Percentiles rank a stretch among this genome's conserved stretches.
Evolutionary conservation across 2,113 vertebrate genomes (phyloP).

Genomic region (Typhlomys cinereus): DNA sequence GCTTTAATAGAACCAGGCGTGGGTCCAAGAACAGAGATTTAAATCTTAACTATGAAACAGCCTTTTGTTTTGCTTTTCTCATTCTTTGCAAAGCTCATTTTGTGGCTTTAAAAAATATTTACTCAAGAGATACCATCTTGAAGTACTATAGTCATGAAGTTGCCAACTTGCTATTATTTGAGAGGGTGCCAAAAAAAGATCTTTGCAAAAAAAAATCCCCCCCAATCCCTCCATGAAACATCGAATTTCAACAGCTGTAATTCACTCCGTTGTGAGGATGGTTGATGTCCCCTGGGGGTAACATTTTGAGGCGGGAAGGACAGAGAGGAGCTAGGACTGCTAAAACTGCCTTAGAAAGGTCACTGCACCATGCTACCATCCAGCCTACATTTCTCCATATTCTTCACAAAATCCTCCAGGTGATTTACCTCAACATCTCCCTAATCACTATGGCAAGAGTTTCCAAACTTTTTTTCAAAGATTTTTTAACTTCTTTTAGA

Average conservation of each 20-base stretch:
- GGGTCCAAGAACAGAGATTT: slow-evolving; percentile 70
- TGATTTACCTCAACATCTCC: neutral
- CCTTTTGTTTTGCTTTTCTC: slow-evolving; percentile 73
- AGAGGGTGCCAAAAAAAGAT: slow-evolving; percentile 46
- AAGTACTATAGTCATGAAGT: slow-evolving; percentile 64
- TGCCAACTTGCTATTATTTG: slow-evolving; percentile 67
- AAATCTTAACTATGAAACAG: slow-evolving; percentile 78
- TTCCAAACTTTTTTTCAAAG: neutral
- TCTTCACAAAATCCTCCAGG: slow-evolving; percentile 9
- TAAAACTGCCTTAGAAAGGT: neutral
- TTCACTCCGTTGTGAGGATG: neutral
- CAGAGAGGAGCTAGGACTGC: neutral
- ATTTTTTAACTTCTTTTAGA: too few species aligned
- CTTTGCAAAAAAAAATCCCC: neutral
- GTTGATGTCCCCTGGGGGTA: neutral
- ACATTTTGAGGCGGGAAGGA: neutral
- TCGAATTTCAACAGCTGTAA: slow-evolving; percentile 41
- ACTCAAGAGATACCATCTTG: slow-evolving; percentile 53
- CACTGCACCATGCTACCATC: neutral
- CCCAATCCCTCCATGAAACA: neutral
- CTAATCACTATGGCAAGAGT: neutral
- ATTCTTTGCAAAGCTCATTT: slow-evolving; percentile 75
- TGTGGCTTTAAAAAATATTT: slow-evolving; percentile 75
- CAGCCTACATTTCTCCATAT: neutral
- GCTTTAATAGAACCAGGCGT: slow-evolving; percentile 68